Base-by-base conservation (phyloP, 2,888 invertebrate genomes). In the Zhengitettix transpicula region DNA sequence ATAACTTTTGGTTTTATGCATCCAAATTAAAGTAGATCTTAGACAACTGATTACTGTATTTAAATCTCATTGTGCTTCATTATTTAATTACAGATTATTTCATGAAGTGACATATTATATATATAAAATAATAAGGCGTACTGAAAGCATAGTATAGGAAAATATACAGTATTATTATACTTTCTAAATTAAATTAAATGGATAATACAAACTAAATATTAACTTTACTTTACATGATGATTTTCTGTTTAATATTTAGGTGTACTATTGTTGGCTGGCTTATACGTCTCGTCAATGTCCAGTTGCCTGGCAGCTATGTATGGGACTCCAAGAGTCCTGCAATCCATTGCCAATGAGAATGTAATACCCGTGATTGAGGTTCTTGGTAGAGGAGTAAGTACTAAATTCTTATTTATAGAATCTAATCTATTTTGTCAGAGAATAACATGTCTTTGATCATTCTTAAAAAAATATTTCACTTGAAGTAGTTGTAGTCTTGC, bases 261-360 rank as follows among this genome's bases (percentile, higher is more conserved):
- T 59, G 84, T 95, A 58, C 74, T 96, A 52, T 80, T 96, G 61
- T 76, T 97, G 51, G 87, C 92, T 59, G 97, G 97, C 17, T 80
- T 97, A 58, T 98, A 97, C 73, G 92, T 97, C 15, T 93, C 94
- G 58, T 95, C 95, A 16, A 89, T 97, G 81, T 95, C 95, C 53
- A 92, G 93, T 55, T 94, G 95, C 70, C 81, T 97, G 67, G 96
- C 95, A 12, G 92, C 95, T 47, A 89, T 97, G 84, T 96, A 97
- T 70, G 96, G 96, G 5, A 93, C 96, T 1, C 95, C 96, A 0
- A 79, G 96, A 66, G 94, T 97, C 1, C 75, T 96, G 42, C 96
- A 97, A 73, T 92, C 93, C 64, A 95, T 98, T 66, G 93, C 97
- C 53, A 87, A 89, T 70, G 96, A 97, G 72, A 94, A 88, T 74